Evolutionary conservation across 2,797 vertebrate species (phyloP).

Genomic region (Chaenodraco wilsoni): DNA sequence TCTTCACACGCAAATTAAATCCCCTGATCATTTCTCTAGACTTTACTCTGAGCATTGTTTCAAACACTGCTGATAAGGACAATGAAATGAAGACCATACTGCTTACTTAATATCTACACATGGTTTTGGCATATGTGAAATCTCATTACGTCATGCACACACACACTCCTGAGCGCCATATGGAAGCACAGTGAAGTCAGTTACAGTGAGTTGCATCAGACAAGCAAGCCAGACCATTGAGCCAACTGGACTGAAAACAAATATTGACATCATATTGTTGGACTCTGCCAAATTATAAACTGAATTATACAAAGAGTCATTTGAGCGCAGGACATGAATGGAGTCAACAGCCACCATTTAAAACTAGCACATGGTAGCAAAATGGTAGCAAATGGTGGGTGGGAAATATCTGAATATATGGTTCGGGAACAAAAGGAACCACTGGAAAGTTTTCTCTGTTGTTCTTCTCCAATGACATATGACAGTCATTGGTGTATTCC

Average conservation of each 20-base stretch:
- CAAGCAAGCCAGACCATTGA: conserved; percentile 46
- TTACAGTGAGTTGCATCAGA: conserved; percentile 67
- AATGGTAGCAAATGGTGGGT: neutral
- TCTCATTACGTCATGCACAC: conserved; percentile 22
- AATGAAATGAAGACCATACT: neutral
- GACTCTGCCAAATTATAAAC: conserved; percentile 53
- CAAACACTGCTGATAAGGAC: neutral
- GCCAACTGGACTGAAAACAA: conserved; percentile 68
- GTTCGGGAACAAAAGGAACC: neutral
- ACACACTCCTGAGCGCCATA: conserved; percentile 43
- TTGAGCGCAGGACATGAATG: conserved; percentile 29
- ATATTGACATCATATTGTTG: conserved; percentile 54
- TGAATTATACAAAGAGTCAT: conserved; percentile 40
- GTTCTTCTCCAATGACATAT: neutral
- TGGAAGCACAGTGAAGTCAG: conserved; percentile 50
- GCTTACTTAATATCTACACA: conserved; percentile 9
- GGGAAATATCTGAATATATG: neutral
- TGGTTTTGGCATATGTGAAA: conserved; percentile 30
- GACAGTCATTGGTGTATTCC: neutral
- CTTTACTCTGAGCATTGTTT: neutral
- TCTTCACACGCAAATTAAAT: conserved; percentile 23
- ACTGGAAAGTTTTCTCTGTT: neutral
- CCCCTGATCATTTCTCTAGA: conserved; percentile 17
- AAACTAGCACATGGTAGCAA: too few relatives aligned
- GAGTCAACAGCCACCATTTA: conserved; percentile 19